These are phyloP conservation scores for Cavia porcellus DNA, from an alignment of 2,113 vertebrate genomes.

Conservation along the genomic window DNA sequence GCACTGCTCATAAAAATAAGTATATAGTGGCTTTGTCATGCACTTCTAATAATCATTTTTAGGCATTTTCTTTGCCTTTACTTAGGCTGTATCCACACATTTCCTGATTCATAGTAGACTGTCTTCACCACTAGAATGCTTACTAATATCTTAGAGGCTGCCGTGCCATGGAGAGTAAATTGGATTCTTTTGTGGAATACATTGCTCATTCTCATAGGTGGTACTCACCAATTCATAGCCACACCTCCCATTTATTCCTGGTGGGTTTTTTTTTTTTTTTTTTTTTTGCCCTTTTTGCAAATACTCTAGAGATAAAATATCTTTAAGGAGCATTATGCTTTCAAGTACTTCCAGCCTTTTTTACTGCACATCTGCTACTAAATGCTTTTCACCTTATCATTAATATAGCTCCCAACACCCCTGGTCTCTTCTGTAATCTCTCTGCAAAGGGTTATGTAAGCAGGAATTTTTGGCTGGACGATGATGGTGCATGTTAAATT, in stretches of 20 bases:
- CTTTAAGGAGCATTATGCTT: neutral
- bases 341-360: neutral
- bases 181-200: fast-evolving
- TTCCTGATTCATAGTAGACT: too few relatives aligned
- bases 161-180: neutral
- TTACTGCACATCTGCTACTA: neutral
- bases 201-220: fast-evolving
- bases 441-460: neutral
- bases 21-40: fast-evolving
- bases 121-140: neutral
- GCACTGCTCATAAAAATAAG: neutral
- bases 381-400: neutral
- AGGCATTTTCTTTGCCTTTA: neutral
- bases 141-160: neutral
- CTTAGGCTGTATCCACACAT: fast-evolving
- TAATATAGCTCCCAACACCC: neutral
- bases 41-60: fast-evolving
- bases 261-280: neutral
- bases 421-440: too few relatives aligned
- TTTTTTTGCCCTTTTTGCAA: neutral
- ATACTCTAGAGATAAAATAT: neutral
- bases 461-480: neutral
- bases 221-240: fast-evolving
- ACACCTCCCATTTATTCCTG: neutral
- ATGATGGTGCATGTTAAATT: neutral